Evolutionary conservation across 2,888 invertebrate species (phyloP), one percentile per base, ranked within the genome.

Genomic region (Melinopterus prodromus): DNA sequence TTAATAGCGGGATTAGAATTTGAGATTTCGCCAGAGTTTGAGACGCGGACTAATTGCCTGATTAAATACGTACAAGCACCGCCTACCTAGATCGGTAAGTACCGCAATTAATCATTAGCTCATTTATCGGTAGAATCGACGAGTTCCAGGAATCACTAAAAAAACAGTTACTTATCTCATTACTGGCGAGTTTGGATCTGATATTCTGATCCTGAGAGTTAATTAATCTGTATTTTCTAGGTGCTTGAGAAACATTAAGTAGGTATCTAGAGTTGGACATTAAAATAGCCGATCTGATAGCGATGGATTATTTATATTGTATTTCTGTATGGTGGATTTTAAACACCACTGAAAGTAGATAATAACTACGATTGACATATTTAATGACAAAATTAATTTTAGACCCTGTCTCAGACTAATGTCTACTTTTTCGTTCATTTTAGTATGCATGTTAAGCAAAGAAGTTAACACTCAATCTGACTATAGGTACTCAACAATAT

Each of bases 11-110:
- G 12, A 53, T 9, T 53, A 53, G 53, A 53, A 53, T 53, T 53
- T 53, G 12, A 53, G 53, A 38, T 53, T 53, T 53, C 53, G 53
- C 53, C 53, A 53, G 53, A 53, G 53, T 53, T 53, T 53, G 53
- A 53, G 53, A 53, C 53, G 53, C 7, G 53, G 12, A 53, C 53
- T 53, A 53, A 53, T 53, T 53, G 12, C 9, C 9, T 53, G 53
- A 53, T 53, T 53, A 53, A 53, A 53, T 53, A 38, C 6, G 9
- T 38, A 38, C 38, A 53, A 12, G 53, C 53, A 53, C 7, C 53
- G 53, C 53, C 53, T 53, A 53, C 53, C 53, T 53, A 53, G 53
- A 53, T 53, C 53, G 53, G 53, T 53, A 53, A 53, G 53, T 53
- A 53, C 5, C 53, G 53, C 12, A 53, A 53, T 53, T 53, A 53